Evolutionary conservation across 2,113 vertebrate species (phyloP), one percentile per base, ranked within the genome.

Genomic region (Vanacampus margaritifer): DNA sequence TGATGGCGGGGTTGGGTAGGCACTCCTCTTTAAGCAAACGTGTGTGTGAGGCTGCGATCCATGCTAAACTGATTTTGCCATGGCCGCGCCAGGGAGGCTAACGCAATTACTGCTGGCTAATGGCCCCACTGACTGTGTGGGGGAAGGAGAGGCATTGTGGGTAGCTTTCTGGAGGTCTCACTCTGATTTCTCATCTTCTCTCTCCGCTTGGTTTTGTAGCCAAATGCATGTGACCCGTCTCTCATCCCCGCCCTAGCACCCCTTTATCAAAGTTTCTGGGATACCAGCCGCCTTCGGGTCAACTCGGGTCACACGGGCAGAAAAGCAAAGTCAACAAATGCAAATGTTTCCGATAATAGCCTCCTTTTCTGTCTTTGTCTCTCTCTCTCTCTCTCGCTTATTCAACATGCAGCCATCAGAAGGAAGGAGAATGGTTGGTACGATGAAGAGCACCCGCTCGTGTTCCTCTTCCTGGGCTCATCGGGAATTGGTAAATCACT

Each of bases 341-440:
- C 60, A 79, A 82, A 79, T 83, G 19, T 68, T 48, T 53, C 39
- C 67, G 69, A 73, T 82, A 83, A 81, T 41, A 36, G 66, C 10
- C 51, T 17, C 19, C 50, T 74, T 72, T 67, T 13, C 21, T 79
- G 48, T 78, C 36, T 73, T 66, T 67, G 45, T 67, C 54, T 83
- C 21, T 74, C 11, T 54, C 2, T 17, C 12, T 32, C 26, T 17
- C 14, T 56, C 26, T 16, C 26, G 16, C 26, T 56, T 26, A 2
- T 17, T 51, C 67, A 21, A 39, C 69, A 32, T 68, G 0, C 83
- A 99, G 96, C 95, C 1, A 95, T 98, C 85, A 94, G 97, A 82
- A 94, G 96, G 81, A 98, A 98, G 86, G 95, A 98, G 86, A 98
- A 99, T n/a, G 97, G 97, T 69, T 99, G 97, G 97, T 97, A 98